phyloP scores from a whole-genome alignment of 2,113 vertebrate genomes.

The Platichthys stellatus region DNA sequence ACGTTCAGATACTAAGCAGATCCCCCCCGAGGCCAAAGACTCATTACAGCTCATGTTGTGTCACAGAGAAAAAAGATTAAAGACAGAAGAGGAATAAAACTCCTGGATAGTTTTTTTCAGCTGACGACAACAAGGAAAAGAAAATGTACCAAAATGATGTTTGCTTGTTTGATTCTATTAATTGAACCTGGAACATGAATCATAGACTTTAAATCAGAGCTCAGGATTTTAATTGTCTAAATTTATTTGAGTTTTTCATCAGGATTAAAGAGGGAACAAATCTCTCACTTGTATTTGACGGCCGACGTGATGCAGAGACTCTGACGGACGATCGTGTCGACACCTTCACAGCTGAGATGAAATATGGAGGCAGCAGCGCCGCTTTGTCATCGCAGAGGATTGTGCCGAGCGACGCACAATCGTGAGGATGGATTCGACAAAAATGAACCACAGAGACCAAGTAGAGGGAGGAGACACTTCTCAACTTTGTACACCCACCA shows the following conservation, averaged over 20 bases:
- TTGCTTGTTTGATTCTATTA: too few species aligned
- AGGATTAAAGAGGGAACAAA: neutral
- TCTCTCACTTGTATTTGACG: neutral
- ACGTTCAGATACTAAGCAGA: constrained; percentile 11
- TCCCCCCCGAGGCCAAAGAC: constrained; percentile 3
- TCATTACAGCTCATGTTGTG: constrained; percentile 2
- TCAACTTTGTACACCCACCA: neutral
- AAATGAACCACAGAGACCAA: neutral
- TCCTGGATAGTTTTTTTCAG: neutral
- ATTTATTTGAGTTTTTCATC: neutral
- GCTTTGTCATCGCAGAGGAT: constrained; percentile 14
- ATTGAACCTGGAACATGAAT: neutral
- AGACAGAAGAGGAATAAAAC: neutral
- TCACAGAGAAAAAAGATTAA: constrained; percentile 8
- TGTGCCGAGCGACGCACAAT: constrained; percentile 15
- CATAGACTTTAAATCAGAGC: neutral
- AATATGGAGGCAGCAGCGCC: constrained; percentile 8
- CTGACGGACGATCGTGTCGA: neutral
- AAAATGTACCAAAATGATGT: neutral
- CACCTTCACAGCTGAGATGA: constrained; percentile 13
- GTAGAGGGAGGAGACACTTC: neutral
- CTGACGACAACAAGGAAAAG: neutral
- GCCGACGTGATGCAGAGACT: neutral
- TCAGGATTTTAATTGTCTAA: neutral
- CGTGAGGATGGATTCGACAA: constrained; percentile 11